Percentiles rank a stretch among this genome's conserved stretches.
phyloP scores from a whole-genome alignment of 2,113 vertebrate species.

The Trogon surrucura region DNA sequence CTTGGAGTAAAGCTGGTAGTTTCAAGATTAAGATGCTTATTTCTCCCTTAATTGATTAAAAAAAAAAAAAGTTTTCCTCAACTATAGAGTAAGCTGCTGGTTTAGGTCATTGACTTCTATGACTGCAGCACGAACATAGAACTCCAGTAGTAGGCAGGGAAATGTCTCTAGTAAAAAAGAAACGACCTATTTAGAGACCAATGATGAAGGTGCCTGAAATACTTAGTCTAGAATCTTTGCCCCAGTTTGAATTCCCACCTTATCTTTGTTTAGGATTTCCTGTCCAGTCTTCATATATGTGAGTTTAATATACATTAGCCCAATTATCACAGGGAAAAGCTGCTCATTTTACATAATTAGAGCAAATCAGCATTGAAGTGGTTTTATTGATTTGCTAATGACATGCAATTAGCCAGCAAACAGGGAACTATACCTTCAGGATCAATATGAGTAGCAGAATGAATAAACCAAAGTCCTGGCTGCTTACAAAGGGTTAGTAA shows the following conservation, averaged over 20 bases:
- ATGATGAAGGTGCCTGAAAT: background rate
- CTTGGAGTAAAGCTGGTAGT: background rate
- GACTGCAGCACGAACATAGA: background rate
- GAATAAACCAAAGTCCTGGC: background rate
- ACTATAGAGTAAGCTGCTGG: background rate
- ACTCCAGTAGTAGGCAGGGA: background rate
- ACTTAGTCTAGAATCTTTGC: background rate
- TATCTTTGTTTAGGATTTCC: background rate
- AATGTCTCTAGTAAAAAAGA: background rate
- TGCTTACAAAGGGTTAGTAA: background rate
- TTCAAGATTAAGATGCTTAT: background rate
- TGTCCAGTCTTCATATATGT: background rate
- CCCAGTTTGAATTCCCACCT: background rate
- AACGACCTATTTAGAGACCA: background rate
- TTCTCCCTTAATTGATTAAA: background rate
- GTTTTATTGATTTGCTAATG: constrained; percentile 59
- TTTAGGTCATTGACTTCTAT: background rate
- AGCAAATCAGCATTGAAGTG: background rate
- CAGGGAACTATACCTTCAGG: background rate
- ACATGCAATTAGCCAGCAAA: constrained; percentile 8
- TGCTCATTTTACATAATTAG: constrained; percentile 4
- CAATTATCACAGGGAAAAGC: background rate
- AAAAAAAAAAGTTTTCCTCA: background rate
- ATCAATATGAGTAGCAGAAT: background rate
- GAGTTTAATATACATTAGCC: background rate